Conservation (phyloP, 1,140 invertebrate species). For the Mizuhopecten yessoensis region DNA sequence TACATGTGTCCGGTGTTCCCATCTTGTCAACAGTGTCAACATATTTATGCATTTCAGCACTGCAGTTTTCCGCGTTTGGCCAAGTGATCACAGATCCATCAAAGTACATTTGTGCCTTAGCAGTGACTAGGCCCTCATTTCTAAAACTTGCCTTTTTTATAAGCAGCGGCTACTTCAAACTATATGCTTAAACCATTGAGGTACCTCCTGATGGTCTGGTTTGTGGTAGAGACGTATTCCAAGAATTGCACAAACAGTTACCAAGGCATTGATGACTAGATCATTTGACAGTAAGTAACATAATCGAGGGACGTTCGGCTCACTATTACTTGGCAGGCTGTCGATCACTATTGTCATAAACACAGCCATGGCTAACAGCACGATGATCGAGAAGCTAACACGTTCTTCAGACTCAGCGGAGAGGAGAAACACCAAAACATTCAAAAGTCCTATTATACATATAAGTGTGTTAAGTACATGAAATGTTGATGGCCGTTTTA, state of each 20-base stretch:
- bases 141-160: no score
- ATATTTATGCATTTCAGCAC: no score
- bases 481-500: neutral
- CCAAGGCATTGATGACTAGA: neutral
- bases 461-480: neutral
- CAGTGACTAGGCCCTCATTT: no score
- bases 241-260: slow-evolving; percentile 15
- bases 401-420: neutral
- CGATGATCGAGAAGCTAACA: neutral
- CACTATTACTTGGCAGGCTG: neutral
- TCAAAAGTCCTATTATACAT: neutral
- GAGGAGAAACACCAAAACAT: neutral
- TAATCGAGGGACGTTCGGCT: neutral
- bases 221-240: neutral
- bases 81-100: neutral
- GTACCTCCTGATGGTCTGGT: neutral
- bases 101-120: no score
- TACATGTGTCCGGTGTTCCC: no score
- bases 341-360: neutral
- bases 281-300: neutral
- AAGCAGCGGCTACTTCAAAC: neutral
- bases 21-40: no score
- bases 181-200: neutral
- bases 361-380: neutral
- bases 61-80: no score